Percentiles rank a stretch among this genome's conserved stretches.
Conservation (phyloP, 2,113 vertebrate species). For the Cnemophilus loriae region DNA sequence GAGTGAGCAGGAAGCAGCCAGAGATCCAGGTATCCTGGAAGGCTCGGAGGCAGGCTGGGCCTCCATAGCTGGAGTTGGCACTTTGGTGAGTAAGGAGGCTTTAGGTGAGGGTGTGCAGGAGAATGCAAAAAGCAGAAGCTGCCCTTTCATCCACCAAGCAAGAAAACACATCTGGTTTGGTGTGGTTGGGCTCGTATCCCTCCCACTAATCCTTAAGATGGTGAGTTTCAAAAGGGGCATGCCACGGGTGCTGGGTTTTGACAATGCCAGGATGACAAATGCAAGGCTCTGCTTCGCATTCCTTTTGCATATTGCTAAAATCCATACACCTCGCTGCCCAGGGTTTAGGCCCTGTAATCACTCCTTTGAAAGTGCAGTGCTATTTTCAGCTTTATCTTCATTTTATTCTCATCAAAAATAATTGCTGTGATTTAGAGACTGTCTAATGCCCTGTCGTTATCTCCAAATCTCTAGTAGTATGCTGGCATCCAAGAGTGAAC, state of each 20-base stretch:
- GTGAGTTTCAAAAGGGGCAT: not conserved
- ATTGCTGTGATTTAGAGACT: slow-evolving; percentile 37
- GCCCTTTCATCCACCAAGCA: not conserved
- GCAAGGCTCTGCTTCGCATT: not conserved
- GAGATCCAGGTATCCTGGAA: not conserved
- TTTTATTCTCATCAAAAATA: slow-evolving; percentile 51
- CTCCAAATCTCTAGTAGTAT: slow-evolving; percentile 5
- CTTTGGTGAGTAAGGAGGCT: not conserved
- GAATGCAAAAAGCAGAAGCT: not conserved
- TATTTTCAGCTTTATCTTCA: slow-evolving; percentile 54
- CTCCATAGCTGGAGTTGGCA: not conserved
- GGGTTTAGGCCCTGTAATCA: not conserved
- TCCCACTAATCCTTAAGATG: not conserved
- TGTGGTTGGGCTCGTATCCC: not conserved
- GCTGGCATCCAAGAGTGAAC: slow-evolving; percentile 21
- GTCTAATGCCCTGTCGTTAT: slow-evolving; percentile 26
- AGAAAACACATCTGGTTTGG: not conserved
- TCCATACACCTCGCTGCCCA: not conserved
- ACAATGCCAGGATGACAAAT: not conserved
- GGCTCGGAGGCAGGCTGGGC: not conserved
- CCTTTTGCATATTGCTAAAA: not conserved
- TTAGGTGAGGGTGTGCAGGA: not conserved
- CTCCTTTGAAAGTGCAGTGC: not conserved
- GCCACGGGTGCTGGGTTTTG: not conserved
- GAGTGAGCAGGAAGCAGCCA: not conserved